Percentiles rank a stretch among this genome's conserved stretches.
Evolutionary conservation across 2,113 vertebrate species (phyloP).

Genomic region (Myotis yumanensis): DNA sequence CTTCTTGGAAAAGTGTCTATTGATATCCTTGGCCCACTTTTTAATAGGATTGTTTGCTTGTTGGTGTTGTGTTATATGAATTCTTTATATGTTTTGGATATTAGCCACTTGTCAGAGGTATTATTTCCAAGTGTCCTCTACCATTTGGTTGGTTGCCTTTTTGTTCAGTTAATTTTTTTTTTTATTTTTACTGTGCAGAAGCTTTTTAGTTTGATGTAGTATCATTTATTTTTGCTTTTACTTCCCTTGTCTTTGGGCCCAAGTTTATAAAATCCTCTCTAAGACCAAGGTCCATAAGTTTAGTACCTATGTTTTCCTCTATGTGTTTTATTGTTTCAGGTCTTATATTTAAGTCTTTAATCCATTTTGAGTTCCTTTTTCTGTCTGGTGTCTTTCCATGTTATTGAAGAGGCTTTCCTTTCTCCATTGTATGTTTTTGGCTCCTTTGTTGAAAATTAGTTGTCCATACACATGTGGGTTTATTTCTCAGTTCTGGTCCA

Average conservation of each 20-base stretch:
- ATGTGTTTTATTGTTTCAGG: neutral
- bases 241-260: neutral
- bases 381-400: neutral
- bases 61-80: neutral
- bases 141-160: neutral
- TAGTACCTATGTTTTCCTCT: neutral
- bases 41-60: neutral
- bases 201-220: neutral
- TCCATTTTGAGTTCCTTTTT: neutral
- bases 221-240: neutral
- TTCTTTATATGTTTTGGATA: neutral
- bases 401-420: neutral
- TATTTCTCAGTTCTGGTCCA: neutral
- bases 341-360: neutral
- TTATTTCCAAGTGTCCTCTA: neutral
- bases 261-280: neutral
- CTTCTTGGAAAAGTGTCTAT: neutral
- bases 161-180: neutral
- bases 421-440: neutral
- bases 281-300: neutral
- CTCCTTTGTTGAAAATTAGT: neutral
- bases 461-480: neutral
- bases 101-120: neutral
- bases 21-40: neutral
- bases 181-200: neutral